Conservation (phyloP, 2,797 vertebrate species). For the Octomys mimax region DNA sequence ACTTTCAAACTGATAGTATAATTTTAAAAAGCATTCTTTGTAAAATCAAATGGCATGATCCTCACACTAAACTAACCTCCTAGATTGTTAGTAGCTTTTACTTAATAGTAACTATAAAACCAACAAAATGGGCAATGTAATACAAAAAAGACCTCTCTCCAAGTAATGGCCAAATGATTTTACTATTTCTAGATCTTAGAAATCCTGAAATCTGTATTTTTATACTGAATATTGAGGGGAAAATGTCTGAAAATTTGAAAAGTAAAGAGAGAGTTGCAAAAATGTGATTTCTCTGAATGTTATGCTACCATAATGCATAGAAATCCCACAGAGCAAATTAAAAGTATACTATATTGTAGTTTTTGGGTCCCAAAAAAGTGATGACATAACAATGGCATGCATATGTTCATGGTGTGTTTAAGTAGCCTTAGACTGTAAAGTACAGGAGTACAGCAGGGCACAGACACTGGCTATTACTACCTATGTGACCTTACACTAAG, state of each 20-base stretch:
- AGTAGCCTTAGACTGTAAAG: background rate
- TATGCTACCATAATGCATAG: background rate
- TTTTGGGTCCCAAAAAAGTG: background rate
- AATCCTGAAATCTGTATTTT: background rate
- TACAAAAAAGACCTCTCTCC: background rate
- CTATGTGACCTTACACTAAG: background rate
- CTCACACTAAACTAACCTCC: slow-evolving; percentile 34
- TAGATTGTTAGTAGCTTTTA: slow-evolving; percentile 37
- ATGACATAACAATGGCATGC: background rate
- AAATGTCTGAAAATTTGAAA: background rate
- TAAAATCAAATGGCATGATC: slow-evolving; percentile 39
- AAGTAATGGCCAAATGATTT: background rate
- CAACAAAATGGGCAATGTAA: background rate
- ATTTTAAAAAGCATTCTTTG: slow-evolving; percentile 36
- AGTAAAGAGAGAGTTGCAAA: slow-evolving; percentile 10
- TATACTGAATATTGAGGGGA: background rate
- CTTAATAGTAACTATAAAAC: slow-evolving; percentile 49
- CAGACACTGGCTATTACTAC: background rate
- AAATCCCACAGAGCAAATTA: slow-evolving; percentile 27
- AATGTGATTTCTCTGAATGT: background rate
- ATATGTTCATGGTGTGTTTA: background rate
- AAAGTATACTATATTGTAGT: background rate
- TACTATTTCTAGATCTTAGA: background rate
- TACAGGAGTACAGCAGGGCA: background rate
- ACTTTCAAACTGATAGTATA: slow-evolving; percentile 14